Base-by-base conservation (phyloP, 2,888 invertebrate genomes). In the Leptopterna dolabrata region DNA sequence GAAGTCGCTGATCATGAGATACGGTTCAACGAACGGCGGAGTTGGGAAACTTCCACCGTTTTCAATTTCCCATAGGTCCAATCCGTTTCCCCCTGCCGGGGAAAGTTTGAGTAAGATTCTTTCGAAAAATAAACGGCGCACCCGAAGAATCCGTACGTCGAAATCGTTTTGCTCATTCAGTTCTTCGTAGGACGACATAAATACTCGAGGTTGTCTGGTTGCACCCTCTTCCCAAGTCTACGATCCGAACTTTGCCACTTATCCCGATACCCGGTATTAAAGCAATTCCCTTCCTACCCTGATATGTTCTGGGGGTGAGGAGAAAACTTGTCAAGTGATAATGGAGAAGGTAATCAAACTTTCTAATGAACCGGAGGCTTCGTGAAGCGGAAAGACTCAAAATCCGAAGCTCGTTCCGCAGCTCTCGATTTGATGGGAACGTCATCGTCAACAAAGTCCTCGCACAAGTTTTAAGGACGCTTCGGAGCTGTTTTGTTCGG, bases 321-420 rank as follows among this genome's bases (percentile, higher is more conserved):
- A 43, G n/a, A 27, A 78, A 78, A 78, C 45, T 78, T 45, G 45
- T 78, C 78, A 45, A 78, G 78, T 78, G 78, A 78, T 78, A 78
- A 78, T 78, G 45, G 78, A 45, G 45, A 45, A 78, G 78, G 78
- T 78, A 78, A 78, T 78, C 78, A 78, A 78, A 78, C 78, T 78
- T 78, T 78, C 78, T 78, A 78, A 78, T 78, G 78, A 78, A 78
- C 19, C 78, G 78, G 45, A 45, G 78, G 45, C 45, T 36, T 30
- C 27, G 45, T 27, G 6, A 24, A 78, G 45, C 43, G 45, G 47
- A 78, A 45, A 45, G 29, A 43, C 78, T 76, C 36, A 24, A 63
- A 63, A 63, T 19, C 43, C 36, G 30, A 19, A 76, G 24, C 43
- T 76, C 76, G 43, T 43, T 76, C 19, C 27, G 4, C 70, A 6